Conservation (phyloP, 2,113 vertebrate genomes). For the Forbesichthys agassizii region DNA sequence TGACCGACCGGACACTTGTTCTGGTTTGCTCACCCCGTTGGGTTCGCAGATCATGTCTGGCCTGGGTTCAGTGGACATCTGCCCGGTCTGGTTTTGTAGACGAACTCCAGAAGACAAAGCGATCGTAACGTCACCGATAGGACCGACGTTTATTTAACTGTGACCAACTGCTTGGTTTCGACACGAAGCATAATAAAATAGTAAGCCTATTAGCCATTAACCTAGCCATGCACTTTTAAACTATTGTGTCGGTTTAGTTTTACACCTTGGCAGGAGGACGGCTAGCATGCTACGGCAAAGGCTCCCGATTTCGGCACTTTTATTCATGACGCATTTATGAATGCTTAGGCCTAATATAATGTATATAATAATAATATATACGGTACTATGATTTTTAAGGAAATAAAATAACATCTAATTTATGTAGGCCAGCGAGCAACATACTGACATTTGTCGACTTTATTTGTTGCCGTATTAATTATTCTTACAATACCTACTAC, state of each 20-base stretch:
- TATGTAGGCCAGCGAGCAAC: no score
- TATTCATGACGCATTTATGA: no score
- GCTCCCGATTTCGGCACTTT: no score
- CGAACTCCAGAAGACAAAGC: no score
- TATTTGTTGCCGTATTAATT: no score
- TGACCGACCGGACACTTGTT: neutral
- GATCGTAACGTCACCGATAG: neutral
- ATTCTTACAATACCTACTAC: constrained; percentile 8
- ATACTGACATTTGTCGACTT: neutral
- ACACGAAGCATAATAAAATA: neutral
- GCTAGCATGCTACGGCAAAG: no score
- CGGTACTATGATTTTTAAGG: no score
- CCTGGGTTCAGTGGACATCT: constrained; percentile 44
- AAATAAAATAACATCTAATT: no score
- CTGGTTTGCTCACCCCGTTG: constrained; percentile 24
- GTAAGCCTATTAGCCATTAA: constrained; percentile 17
- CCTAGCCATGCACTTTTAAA: neutral
- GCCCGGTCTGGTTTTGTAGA: neutral
- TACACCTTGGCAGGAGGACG: no score
- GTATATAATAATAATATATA: no score
- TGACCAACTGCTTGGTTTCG: neutral
- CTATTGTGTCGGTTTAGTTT: no score
- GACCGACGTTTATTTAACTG: constrained; percentile 6
- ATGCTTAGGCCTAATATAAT: no score
- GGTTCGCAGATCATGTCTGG: constrained; percentile 3